These are phyloP conservation scores for Dicrurus megarhynchus DNA, from an alignment of 2,113 vertebrate species.

Conservation along the genomic window DNA sequence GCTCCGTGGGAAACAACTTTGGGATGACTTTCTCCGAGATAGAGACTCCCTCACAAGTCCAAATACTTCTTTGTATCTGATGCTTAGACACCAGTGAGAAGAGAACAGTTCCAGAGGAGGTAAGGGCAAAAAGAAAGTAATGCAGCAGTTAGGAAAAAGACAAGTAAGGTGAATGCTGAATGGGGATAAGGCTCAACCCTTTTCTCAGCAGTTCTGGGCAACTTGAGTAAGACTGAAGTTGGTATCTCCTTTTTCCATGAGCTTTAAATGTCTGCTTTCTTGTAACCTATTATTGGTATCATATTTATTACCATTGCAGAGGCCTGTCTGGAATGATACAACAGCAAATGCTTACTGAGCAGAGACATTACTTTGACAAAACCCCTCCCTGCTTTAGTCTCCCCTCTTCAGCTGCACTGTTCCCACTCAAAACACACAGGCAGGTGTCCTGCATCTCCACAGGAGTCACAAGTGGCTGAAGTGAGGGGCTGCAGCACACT, in stretches of 20 bases:
- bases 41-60: background rate
- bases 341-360: background rate
- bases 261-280: background rate
- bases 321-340: background rate
- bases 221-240: background rate
- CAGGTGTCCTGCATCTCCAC: background rate
- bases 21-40: background rate
- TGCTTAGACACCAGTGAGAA: background rate
- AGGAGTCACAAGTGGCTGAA: background rate
- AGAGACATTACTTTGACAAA: background rate
- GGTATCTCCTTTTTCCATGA: background rate
- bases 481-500: background rate
- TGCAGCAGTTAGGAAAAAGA: background rate
- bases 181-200: background rate
- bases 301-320: background rate
- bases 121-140: background rate
- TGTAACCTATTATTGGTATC: background rate
- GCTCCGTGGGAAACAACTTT: background rate
- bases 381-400: background rate
- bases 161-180: background rate
- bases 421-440: background rate
- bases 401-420: background rate
- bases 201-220: background rate
- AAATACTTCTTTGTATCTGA: background rate
- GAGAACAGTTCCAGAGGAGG: background rate